These are phyloP conservation scores for Naja naja DNA, from an alignment of 2,113 vertebrate genomes.

Conservation along the genomic window DNA sequence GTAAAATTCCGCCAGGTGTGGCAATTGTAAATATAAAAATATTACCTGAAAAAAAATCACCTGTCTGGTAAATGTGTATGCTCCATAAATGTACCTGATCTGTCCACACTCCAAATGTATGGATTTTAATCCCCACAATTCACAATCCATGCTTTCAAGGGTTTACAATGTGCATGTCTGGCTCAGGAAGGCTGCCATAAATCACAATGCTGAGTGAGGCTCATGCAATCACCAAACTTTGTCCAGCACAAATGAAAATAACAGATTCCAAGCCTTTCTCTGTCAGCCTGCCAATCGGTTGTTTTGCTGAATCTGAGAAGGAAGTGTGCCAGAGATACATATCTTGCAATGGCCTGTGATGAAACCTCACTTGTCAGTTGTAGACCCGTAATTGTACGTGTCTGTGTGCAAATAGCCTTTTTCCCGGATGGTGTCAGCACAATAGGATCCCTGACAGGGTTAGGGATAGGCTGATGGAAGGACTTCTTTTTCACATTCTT, in stretches of 20 bases:
- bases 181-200: not conserved
- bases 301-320: not conserved
- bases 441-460: not conserved
- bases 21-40: not conserved
- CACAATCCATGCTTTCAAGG: not conserved
- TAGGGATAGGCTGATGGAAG: not conserved
- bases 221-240: not conserved
- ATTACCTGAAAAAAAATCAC: not conserved
- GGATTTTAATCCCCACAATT: not conserved
- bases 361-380: not conserved
- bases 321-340: not conserved
- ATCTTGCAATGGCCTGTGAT: not conserved
- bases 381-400: not conserved
- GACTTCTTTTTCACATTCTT: not conserved
- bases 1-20: not conserved
- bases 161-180: not conserved
- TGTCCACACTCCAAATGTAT: not conserved
- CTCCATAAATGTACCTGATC: not conserved
- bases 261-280: not conserved
- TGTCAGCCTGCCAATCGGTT: not conserved
- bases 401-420: not conserved
- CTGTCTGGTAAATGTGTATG: not conserved
- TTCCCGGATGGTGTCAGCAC: not conserved
- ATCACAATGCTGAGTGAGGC: not conserved
- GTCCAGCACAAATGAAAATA: not conserved